Conservation (phyloP, 2,888 invertebrate genomes). For the Pecten maximus region DNA sequence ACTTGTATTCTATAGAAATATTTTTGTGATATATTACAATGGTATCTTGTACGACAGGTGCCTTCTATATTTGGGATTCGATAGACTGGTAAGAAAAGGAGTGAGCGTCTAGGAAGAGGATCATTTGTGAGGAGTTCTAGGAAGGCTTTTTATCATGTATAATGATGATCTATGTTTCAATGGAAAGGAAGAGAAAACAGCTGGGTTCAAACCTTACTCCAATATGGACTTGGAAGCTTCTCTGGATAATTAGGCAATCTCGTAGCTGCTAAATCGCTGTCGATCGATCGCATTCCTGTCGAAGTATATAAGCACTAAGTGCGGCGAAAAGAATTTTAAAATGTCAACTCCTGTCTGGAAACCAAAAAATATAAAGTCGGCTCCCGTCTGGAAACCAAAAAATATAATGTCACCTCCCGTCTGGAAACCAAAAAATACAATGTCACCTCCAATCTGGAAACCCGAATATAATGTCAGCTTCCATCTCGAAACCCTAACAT, state of each 20-base stretch:
- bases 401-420: not conserved
- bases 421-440: too few relatives aligned
- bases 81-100: too few relatives aligned
- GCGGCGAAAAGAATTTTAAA: not conserved
- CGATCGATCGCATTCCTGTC: not conserved
- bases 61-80: too few relatives aligned
- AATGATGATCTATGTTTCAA: not conserved
- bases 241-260: not conserved
- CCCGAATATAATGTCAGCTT: too few relatives aligned
- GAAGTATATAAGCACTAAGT: not conserved
- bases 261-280: not conserved
- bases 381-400: too few relatives aligned
- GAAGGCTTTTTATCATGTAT: not conserved
- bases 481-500: too few relatives aligned
- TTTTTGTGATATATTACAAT: too few relatives aligned
- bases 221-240: not conserved
- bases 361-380: too few relatives aligned
- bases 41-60: too few relatives aligned
- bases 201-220: not conserved
- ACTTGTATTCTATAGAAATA: too few relatives aligned
- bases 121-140: not conserved
- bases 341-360: too few relatives aligned
- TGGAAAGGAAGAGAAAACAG: not conserved
- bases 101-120: not conserved
- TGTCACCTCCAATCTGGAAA: too few relatives aligned